These are phyloP conservation scores for Drosophila cognata DNA, from an alignment of 2,888 invertebrate species.

Conservation along the genomic window DNA sequence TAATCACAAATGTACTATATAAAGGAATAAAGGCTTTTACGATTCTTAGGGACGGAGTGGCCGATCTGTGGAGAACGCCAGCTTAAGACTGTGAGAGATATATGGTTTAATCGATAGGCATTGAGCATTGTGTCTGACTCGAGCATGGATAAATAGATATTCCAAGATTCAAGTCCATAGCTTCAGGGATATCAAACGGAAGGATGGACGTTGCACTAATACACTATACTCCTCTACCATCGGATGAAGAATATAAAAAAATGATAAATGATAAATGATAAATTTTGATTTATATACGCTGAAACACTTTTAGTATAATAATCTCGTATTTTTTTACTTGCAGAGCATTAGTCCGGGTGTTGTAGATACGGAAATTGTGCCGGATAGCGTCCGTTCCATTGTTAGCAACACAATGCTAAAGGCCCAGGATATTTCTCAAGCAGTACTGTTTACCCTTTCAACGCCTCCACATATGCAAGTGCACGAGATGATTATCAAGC, in stretches of 20 bases:
- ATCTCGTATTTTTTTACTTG: neutral
- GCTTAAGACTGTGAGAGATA: neutral
- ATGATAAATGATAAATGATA: neutral
- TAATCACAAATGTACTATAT: no score
- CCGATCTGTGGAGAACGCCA: neutral
- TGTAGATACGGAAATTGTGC: conserved; percentile 78
- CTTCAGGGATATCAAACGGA: neutral
- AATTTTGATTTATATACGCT: neutral
- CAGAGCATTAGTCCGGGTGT: conserved; percentile 80
- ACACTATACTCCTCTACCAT: no score
- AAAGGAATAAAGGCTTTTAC: neutral
- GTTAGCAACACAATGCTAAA: conserved; percentile 55
- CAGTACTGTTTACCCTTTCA: conserved; percentile 73
- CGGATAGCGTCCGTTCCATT: conserved; percentile 38
- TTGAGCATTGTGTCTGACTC: no score
- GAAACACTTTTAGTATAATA: neutral
- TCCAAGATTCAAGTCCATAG: neutral
- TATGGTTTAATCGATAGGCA: neutral
- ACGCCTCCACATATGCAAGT: conserved; percentile 79
- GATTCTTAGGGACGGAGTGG: neutral
- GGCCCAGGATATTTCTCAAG: conserved; percentile 77
- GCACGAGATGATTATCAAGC: conserved; percentile 78
- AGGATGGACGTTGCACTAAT: neutral
- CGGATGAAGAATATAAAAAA: neutral
- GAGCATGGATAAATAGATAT: no score